Percentiles rank a stretch among this genome's conserved stretches.
Conservation (phyloP, 1,140 invertebrate species). For the Ceratina calcarata region DNA sequence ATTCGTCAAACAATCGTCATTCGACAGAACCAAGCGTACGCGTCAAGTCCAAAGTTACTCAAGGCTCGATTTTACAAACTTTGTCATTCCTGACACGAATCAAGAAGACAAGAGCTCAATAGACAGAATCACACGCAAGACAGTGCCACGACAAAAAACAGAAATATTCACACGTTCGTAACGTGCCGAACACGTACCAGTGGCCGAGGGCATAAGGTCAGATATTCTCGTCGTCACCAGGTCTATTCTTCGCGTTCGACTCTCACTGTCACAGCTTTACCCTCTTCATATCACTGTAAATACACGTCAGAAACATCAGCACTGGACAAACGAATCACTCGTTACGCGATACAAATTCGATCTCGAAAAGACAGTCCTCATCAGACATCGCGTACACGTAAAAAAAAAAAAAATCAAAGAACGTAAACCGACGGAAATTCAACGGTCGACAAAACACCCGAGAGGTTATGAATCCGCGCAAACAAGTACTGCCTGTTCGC, state of each 20-base stretch:
- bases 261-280: slow-evolving; percentile 59
- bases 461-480: slow-evolving; percentile 33
- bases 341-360: background rate
- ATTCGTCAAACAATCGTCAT: slow-evolving; percentile 35
- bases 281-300: slow-evolving; percentile 68
- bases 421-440: background rate
- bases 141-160: background rate
- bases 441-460: slow-evolving; percentile 2
- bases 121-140: background rate
- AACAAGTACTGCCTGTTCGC: slow-evolving; percentile 8
- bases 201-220: slow-evolving; percentile 66
- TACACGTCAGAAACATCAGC: slow-evolving; percentile 12
- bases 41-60: slow-evolving; percentile 22
- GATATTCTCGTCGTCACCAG: slow-evolving; percentile 54
- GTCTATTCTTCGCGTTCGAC: slow-evolving; percentile 48
- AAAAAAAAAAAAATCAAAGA: too few relatives aligned
- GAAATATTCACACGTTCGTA: slow-evolving; percentile 2
- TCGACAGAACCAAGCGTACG: background rate
- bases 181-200: slow-evolving; percentile 47
- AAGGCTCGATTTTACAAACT: slow-evolving; percentile 2
- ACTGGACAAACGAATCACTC: background rate
- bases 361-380: background rate
- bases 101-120: background rate
- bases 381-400: background rate
- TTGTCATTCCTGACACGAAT: background rate